These are phyloP conservation scores for Sarcophaga carnaria DNA, from an alignment of 2,888 invertebrate species.

Conservation along the genomic window DNA sequence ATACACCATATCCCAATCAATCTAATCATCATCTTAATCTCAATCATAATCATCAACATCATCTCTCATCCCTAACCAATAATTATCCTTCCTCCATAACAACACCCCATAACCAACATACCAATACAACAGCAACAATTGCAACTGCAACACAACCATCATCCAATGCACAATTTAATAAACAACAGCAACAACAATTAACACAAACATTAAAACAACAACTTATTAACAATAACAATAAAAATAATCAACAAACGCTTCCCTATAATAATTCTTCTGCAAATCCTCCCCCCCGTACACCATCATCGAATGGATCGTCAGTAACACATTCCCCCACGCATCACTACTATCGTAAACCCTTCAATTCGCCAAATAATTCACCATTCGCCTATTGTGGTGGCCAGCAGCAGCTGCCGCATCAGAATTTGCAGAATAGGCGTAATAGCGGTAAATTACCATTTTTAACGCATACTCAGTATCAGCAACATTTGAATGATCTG, in stretches of 20 bases:
- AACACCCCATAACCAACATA: constrained; percentile 36
- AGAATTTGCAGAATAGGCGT: constrained; percentile 70
- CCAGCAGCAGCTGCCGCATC: constrained; percentile 30
- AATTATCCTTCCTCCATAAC: constrained; percentile 72
- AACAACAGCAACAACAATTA: constrained; percentile 68
- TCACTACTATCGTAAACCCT: constrained; percentile 76
- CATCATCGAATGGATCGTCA: constrained; percentile 73
- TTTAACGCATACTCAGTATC: constrained; percentile 74
- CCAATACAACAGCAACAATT: constrained; percentile 64
- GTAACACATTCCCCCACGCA: constrained; percentile 77
- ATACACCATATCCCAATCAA: constrained; percentile 57
- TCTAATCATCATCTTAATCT: constrained; percentile 49
- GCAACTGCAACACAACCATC: constrained; percentile 71
- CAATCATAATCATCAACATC: constrained; percentile 57
- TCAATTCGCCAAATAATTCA: constrained; percentile 80
- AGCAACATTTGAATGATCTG: constrained; percentile 79
- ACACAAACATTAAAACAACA: constrained; percentile 73
- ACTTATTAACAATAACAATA: constrained; percentile 72
- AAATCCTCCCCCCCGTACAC: constrained; percentile 68
- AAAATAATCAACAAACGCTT: constrained; percentile 75
- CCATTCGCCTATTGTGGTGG: constrained; percentile 74
- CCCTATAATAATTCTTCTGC: constrained; percentile 70
- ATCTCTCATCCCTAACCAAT: constrained; percentile 69
- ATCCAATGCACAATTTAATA: constrained; percentile 71
- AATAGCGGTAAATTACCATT: constrained; percentile 72